A percentile compares a stretch with the other conserved stretches of the same genome.
These are phyloP conservation scores for Bombyx huttoni DNA, from an alignment of 2,888 invertebrate species.

Conservation along the genomic window DNA sequence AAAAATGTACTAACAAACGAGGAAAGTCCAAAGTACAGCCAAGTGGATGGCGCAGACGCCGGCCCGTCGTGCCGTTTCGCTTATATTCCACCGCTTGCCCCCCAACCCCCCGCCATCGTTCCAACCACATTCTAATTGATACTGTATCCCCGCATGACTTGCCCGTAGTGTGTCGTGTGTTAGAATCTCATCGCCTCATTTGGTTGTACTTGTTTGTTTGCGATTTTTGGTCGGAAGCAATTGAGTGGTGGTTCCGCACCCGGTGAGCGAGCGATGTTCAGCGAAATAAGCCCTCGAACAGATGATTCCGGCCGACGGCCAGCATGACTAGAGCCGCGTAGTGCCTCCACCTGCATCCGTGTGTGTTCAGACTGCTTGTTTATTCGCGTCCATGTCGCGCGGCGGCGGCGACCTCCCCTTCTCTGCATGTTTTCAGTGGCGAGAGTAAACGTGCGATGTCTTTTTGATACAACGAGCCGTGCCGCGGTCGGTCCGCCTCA, in stretches of 20 bases:
- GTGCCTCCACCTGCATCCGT: slow-evolving; percentile 48
- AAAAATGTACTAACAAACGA: neutral
- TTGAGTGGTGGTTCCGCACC: slow-evolving; percentile 18
- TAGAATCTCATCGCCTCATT: slow-evolving; percentile 31
- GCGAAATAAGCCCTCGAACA: slow-evolving; percentile 46
- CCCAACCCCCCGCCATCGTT: too few species aligned
- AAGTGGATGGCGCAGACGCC: slow-evolving; percentile 32
- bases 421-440: slow-evolving; percentile 60
- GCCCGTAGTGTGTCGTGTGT: neutral
- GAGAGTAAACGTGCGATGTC: slow-evolving; percentile 62
- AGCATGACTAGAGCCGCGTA: slow-evolving; percentile 54
- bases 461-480: slow-evolving; percentile 48
- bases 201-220: slow-evolving; percentile 66
- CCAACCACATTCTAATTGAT: too few species aligned
- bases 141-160: too few species aligned
- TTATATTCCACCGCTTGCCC: too few species aligned
- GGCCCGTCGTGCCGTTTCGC: too few species aligned
- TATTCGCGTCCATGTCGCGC: slow-evolving; percentile 22
- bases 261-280: slow-evolving; percentile 67
- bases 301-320: slow-evolving; percentile 27
- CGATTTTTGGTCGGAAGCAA: slow-evolving; percentile 38
- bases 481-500: slow-evolving; percentile 24
- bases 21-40: slow-evolving; percentile 50
- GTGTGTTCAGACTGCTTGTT: slow-evolving; percentile 54
- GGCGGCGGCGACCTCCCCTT: slow-evolving; percentile 35